Conservation (phyloP, 2,797 vertebrate species). For the Lophius americanus region DNA sequence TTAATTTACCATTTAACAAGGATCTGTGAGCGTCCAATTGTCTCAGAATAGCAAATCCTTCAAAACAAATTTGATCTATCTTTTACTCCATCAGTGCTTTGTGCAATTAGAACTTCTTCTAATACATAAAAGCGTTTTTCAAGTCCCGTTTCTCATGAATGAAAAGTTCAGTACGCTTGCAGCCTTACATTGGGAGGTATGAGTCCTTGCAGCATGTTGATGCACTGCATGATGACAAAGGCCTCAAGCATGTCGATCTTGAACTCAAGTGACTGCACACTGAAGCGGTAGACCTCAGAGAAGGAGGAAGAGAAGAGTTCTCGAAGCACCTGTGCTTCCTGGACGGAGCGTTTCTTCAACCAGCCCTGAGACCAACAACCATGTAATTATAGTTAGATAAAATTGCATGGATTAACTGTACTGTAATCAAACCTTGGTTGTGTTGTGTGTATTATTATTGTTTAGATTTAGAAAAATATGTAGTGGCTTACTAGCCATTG, state of each 20-base stretch:
- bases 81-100: no score
- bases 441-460: no score
- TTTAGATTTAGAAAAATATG: no score
- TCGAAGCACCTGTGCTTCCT: constrained; percentile 86
- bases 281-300: constrained; percentile 87
- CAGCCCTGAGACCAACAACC: constrained; percentile 82
- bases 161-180: not conserved
- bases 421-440: no score
- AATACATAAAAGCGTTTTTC: not conserved
- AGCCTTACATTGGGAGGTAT: constrained; percentile 87
- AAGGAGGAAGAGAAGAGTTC: constrained; percentile 88
- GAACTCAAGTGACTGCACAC: constrained; percentile 86
- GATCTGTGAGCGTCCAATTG: no score
- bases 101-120: no score
- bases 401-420: not conserved
- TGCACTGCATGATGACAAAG: constrained; percentile 92
- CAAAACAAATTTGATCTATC: no score
- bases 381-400: constrained; percentile 1
- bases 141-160: not conserved
- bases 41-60: no score
- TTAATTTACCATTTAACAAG: no score
- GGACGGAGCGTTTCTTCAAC: constrained; percentile 85
- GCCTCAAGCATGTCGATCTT: constrained; percentile 93
- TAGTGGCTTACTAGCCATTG: no score
- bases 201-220: constrained; percentile 93